A percentile compares a stretch with the other conserved stretches of the same genome.
Conservation (phyloP, 2,113 vertebrate species). For the Lepus americanus region DNA sequence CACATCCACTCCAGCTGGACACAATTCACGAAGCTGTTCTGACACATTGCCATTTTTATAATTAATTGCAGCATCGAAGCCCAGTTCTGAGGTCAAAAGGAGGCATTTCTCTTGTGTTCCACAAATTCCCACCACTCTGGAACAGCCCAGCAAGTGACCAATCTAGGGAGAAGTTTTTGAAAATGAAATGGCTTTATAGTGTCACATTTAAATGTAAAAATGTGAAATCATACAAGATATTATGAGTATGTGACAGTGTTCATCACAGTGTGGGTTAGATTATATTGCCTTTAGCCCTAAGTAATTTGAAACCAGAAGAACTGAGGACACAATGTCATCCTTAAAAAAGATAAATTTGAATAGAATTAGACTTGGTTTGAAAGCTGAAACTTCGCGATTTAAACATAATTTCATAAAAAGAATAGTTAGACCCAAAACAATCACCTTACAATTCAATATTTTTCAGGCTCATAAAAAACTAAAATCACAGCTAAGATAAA, state of each 20-base stretch:
- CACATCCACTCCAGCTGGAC: constrained; percentile 93
- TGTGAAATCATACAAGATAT: neutral
- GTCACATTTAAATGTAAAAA: constrained; percentile 39
- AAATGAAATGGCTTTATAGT: constrained; percentile 63
- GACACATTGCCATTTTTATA: constrained; percentile 91
- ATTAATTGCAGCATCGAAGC: constrained; percentile 94
- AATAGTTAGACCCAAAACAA: constrained; percentile 48
- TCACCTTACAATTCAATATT: constrained; percentile 43
- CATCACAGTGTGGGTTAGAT: constrained; percentile 41
- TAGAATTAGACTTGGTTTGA: constrained; percentile 51
- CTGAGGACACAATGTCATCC: constrained; percentile 9
- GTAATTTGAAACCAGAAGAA: constrained; percentile 43
- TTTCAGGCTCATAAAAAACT: constrained; percentile 19
- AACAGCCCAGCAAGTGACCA: constrained; percentile 93
- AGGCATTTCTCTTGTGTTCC: constrained; percentile 95
- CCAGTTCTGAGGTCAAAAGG: constrained; percentile 92
- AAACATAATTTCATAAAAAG: constrained; percentile 50
- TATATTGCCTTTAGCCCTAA: constrained; percentile 2
- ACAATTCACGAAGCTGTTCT: constrained; percentile 89
- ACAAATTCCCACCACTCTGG: constrained; percentile 95
- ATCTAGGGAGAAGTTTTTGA: constrained; percentile 88
- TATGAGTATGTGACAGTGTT: neutral
- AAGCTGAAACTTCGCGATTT: constrained; percentile 31
- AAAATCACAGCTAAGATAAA: constrained; percentile 57
- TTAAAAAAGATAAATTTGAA: constrained; percentile 46